Percentiles rank a stretch among this genome's conserved stretches.
These are phyloP conservation scores for Hirudo medicinalis DNA, from an alignment of 1,140 invertebrate species.

Conservation along the genomic window DNA sequence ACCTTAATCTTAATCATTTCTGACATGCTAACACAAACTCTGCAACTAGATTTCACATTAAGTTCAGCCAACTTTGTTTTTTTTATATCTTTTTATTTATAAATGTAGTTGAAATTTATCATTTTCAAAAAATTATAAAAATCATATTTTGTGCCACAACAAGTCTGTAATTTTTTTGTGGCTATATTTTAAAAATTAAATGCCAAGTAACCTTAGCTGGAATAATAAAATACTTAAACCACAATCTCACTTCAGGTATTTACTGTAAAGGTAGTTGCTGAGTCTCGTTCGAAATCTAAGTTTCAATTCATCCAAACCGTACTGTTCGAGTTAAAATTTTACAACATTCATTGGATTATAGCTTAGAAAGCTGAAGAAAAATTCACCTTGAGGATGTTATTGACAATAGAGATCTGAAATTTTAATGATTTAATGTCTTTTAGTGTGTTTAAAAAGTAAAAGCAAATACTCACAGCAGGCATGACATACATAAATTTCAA, in stretches of 20 bases:
- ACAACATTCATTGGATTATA: slow-evolving; percentile 20
- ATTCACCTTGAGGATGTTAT: slow-evolving; percentile 69
- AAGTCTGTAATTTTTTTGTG: too few species aligned
- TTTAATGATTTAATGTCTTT: slow-evolving; percentile 20
- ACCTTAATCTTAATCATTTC: too few species aligned
- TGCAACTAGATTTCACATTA: too few species aligned
- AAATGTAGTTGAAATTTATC: too few species aligned
- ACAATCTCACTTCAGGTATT: slow-evolving; percentile 71
- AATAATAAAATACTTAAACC: background rate
- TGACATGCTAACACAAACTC: too few species aligned
- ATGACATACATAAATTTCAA: slow-evolving; percentile 63
- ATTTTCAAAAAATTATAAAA: too few species aligned
- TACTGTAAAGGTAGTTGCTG: slow-evolving; percentile 67
- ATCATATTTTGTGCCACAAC: too few species aligned
- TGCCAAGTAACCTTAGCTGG: background rate
- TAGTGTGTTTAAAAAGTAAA: slow-evolving; percentile 5
- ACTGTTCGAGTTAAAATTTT: slow-evolving; percentile 43
- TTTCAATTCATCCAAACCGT: slow-evolving; percentile 82
- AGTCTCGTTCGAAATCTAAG: slow-evolving; percentile 75
- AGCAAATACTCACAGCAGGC: slow-evolving; percentile 55
- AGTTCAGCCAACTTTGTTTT: too few species aligned
- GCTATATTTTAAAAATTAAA: background rate
- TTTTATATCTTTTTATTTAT: too few species aligned
- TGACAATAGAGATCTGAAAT: slow-evolving; percentile 60
- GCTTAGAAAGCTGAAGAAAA: background rate